Percentiles rank a stretch among this genome's conserved stretches.
Evolutionary conservation across 2,888 invertebrate species (phyloP).

Genomic region (Erebia ligea): DNA sequence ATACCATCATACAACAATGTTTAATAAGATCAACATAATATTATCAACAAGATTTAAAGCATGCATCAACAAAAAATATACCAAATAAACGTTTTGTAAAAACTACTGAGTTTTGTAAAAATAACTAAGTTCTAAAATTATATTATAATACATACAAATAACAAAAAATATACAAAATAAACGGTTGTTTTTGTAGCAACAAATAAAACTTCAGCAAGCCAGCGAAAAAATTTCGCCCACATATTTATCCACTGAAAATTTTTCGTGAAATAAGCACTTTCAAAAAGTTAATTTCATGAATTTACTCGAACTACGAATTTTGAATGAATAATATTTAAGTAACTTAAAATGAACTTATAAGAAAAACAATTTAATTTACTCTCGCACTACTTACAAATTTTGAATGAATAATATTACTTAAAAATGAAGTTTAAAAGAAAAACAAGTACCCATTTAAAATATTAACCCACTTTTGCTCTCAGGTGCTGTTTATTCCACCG

Average conservation of each 20-base stretch:
- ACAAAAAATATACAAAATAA: no score
- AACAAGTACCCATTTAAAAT: slow-evolving; percentile 17
- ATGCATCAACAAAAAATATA: no score
- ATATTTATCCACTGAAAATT: not conserved
- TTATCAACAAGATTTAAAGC: no score
- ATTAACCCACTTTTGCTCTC: slow-evolving; percentile 18
- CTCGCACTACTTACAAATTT: not conserved
- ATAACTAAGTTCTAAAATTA: no score
- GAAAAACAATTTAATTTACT: not conserved
- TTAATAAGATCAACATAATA: no score
- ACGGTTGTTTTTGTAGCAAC: not conserved
- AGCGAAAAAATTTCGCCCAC: not conserved
- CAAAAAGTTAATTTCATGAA: not conserved
- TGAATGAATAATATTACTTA: slow-evolving; percentile 15
- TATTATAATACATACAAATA: no score
- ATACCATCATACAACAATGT: no score
- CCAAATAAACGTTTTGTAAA: no score
- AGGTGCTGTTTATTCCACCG: slow-evolving; percentile 24
- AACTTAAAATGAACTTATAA: slow-evolving; percentile 12
- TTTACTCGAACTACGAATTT: not conserved
- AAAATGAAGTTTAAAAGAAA: slow-evolving; percentile 12
- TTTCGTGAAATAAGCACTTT: not conserved
- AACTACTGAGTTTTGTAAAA: no score
- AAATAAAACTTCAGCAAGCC: not conserved
- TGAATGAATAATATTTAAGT: slow-evolving; percentile 18